phyloP scores from a whole-genome alignment of 64 coral and sea anemone genomes.

The Montipora cactus region DNA sequence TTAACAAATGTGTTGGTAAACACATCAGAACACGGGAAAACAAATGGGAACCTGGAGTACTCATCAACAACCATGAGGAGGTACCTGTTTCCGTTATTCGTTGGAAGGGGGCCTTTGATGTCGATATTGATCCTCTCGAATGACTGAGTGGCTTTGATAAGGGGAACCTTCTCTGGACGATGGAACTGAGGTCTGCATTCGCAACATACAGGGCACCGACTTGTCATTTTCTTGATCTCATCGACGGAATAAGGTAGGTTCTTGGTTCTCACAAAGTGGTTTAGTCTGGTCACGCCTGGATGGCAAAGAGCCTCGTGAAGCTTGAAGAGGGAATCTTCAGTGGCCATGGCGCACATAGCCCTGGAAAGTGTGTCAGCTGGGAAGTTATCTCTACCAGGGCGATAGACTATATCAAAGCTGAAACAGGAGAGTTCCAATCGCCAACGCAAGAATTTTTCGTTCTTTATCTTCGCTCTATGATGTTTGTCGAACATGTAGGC shows the following conservation, averaged over 20 bases:
- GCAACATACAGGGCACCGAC: constrained; percentile 57
- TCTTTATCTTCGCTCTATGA: constrained; percentile 62
- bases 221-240: constrained; percentile 61
- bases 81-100: constrained; percentile 63
- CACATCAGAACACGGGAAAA: constrained; percentile 64
- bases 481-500: constrained; percentile 72
- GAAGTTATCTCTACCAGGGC: constrained; percentile 55
- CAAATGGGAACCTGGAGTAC: constrained; percentile 69
- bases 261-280: no score
- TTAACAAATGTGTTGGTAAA: constrained; percentile 53
- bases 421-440: constrained; percentile 70
- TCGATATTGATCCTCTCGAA: constrained; percentile 85
- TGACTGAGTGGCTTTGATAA: constrained; percentile 68
- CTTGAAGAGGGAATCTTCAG: not conserved
- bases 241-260: constrained; percentile 68
- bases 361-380: constrained; percentile 53
- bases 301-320: not conserved
- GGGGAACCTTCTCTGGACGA: constrained; percentile 60
- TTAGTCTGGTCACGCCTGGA: no score
- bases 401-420: constrained; percentile 58
- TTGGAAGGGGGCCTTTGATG: constrained; percentile 67
- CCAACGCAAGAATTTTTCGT: constrained; percentile 72
- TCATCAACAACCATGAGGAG: constrained; percentile 68
- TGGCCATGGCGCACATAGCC: constrained; percentile 21
- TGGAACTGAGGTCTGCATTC: constrained; percentile 72